A percentile compares a stretch with the other conserved stretches of the same genome.
phyloP scores from a whole-genome alignment of 2,113 vertebrate genomes.

The Amblyornis subalaris region DNA sequence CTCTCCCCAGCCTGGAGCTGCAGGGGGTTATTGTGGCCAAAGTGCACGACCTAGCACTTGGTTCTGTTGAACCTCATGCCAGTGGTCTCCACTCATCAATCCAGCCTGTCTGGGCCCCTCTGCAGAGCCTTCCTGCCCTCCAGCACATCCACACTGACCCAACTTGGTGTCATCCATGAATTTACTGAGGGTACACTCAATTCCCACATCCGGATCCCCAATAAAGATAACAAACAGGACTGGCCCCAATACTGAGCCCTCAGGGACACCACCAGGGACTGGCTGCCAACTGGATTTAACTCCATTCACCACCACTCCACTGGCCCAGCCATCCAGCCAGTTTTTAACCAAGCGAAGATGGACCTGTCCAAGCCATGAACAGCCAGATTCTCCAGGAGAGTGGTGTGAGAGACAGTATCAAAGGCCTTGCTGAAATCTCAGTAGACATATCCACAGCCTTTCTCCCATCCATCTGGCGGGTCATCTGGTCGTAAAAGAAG shows the following conservation, averaged over 20 bases:
- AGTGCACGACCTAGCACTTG: rapidly evolving
- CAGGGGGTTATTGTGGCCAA: background rate
- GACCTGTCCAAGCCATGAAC: background rate
- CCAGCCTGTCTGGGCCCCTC: background rate
- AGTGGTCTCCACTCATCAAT: background rate
- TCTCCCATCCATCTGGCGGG: background rate
- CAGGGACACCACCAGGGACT: too few species aligned
- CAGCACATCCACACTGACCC: background rate
- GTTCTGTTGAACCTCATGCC: background rate
- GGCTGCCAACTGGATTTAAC: background rate
- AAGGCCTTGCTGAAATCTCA: background rate
- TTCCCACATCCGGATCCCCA: background rate
- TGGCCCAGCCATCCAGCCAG: background rate
- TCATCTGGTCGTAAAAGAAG: background rate
- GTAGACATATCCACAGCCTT: background rate
- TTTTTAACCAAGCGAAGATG: background rate
- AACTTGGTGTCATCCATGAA: too few species aligned
- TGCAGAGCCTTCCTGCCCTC: background rate
- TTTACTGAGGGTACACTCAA: background rate
- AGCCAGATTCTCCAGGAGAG: background rate
- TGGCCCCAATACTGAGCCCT: background rate
- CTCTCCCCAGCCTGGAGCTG: background rate
- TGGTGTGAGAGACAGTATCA: too few species aligned
- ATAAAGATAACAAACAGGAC: background rate
- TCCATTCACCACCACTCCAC: background rate